These are phyloP conservation scores for Strigops habroptila DNA, from an alignment of 2,113 vertebrate species.

Conservation along the genomic window DNA sequence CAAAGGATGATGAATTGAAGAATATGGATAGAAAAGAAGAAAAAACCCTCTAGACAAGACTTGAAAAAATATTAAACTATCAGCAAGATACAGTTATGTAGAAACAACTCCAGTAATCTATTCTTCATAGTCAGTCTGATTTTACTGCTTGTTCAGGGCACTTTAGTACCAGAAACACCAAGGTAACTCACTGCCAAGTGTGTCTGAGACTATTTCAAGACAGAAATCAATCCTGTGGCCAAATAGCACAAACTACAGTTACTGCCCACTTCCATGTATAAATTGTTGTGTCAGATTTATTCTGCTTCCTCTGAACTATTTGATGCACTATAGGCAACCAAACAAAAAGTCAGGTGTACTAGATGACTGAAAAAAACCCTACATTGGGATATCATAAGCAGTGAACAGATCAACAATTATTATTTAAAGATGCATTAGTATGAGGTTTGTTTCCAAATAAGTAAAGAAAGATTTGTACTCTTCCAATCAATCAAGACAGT, in stretches of 20 bases:
- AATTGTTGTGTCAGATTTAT: background rate
- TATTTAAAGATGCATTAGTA: background rate
- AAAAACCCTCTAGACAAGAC: background rate
- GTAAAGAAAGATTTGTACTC: background rate
- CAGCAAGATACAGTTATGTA: background rate
- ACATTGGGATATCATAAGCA: background rate
- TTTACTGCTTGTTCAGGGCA: background rate
- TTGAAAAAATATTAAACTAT: background rate
- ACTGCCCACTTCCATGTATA: background rate
- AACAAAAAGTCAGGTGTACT: background rate
- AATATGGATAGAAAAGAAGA: background rate
- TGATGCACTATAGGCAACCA: background rate
- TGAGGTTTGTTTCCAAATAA: background rate
- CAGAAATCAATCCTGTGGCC: background rate
- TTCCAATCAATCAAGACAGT: background rate
- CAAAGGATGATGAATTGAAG: background rate
- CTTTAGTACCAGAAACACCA: background rate
- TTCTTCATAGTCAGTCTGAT: background rate
- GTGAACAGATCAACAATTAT: background rate
- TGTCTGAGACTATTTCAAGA: background rate
- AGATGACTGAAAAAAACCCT: background rate
- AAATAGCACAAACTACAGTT: background rate
- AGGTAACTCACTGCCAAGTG: background rate
- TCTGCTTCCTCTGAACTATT: background rate
- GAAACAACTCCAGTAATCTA: background rate